These are phyloP conservation scores for Prunella himalayana DNA, from an alignment of 2,113 vertebrate species.

Conservation along the genomic window DNA sequence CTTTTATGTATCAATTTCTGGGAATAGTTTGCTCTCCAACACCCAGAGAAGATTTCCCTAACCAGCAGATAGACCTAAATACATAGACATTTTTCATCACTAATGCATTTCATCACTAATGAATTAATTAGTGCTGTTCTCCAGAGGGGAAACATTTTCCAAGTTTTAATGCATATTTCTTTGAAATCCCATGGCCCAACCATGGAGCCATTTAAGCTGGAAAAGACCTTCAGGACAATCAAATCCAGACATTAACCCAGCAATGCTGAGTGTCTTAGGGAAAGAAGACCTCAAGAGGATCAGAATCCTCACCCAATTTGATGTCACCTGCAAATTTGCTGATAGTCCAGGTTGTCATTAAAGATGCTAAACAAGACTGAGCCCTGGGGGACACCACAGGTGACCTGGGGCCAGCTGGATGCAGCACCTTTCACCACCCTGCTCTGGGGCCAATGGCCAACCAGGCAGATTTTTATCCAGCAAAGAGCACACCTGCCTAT, in stretches of 20 bases:
- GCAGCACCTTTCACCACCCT: no score
- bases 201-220: not conserved
- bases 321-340: not conserved
- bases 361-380: not conserved
- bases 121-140: slow-evolving; percentile 48
- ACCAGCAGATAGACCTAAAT: slow-evolving; percentile 40
- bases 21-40: not conserved
- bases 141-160: not conserved
- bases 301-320: not conserved
- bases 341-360: not conserved
- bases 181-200: not conserved
- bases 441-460: fast-evolving
- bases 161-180: not conserved
- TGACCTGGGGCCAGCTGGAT: not conserved
- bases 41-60: slow-evolving; percentile 33
- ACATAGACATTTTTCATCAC: not conserved
- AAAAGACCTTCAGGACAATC: not conserved
- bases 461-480: not conserved
- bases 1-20: slow-evolving; percentile 52
- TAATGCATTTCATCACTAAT: slow-evolving; percentile 37
- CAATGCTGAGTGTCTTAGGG: fast-evolving
- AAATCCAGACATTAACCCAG: not conserved
- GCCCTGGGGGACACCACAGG: not conserved
- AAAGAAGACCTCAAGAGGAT: not conserved
- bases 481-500: not conserved